phyloP scores from a whole-genome alignment of 2,888 invertebrate species.

The Cantharis flavilabris region DNA sequence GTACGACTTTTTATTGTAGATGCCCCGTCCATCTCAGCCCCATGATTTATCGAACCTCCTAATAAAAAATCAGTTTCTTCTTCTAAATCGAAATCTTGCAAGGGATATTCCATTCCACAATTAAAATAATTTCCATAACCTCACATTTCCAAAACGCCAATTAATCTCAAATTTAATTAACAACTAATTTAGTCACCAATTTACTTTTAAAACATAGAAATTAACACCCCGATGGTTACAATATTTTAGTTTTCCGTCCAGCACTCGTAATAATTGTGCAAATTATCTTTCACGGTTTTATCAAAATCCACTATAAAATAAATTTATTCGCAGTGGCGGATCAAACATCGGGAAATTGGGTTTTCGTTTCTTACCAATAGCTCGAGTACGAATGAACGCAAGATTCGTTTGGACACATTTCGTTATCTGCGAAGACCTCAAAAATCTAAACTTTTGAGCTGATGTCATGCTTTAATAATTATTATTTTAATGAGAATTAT shows the following conservation, averaged over 20 bases:
- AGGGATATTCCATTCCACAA: slow-evolving; percentile 53
- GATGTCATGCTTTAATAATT: background rate
- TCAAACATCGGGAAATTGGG: background rate
- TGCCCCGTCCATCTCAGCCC: slow-evolving; percentile 52
- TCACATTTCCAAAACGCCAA: slow-evolving; percentile 10
- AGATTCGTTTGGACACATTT: background rate
- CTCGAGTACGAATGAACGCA: background rate
- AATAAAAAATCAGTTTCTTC: slow-evolving; percentile 56
- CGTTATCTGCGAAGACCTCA: background rate
- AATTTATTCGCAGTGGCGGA: background rate
- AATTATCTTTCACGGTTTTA: background rate
- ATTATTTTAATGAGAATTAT: background rate
- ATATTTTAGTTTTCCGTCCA: background rate
- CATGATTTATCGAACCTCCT: slow-evolving; percentile 49
- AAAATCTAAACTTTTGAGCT: background rate
- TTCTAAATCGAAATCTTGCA: slow-evolving; percentile 55
- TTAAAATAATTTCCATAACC: slow-evolving; percentile 24
- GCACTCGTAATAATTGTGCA: background rate
- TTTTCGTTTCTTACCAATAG: background rate
- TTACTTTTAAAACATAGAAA: background rate
- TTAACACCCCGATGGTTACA: background rate
- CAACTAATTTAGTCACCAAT: background rate
- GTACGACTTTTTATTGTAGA: slow-evolving; percentile 47
- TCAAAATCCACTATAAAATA: background rate
- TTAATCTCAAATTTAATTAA: background rate